Percentiles rank a stretch among this genome's conserved stretches.
Conservation (phyloP, 2,113 vertebrate species). For the Neolamprologus brichardi region DNA sequence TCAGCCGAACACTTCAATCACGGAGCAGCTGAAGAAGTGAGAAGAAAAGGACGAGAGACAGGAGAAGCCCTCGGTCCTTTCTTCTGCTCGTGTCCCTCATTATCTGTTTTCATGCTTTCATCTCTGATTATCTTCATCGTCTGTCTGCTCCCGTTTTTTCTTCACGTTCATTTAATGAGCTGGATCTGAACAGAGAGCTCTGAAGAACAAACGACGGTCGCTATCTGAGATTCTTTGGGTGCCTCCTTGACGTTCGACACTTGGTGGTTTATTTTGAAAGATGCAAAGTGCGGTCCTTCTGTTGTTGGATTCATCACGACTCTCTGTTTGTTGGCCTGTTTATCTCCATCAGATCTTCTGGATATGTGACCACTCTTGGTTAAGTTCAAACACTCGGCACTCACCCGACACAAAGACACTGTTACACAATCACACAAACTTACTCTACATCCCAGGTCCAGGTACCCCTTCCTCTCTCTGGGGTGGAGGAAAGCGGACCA, state of each 20-base stretch:
- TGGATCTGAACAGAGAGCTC: neutral
- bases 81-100: neutral
- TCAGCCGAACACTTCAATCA: neutral
- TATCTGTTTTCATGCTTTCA: neutral
- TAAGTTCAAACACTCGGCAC: neutral
- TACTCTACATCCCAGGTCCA: neutral
- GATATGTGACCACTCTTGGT: neutral
- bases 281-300: neutral
- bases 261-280: neutral
- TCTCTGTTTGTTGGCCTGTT: neutral
- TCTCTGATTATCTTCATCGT: neutral
- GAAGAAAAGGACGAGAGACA: neutral
- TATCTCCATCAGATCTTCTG: neutral
- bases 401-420: neutral
- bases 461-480: neutral
- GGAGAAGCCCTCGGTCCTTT: neutral
- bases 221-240: neutral
- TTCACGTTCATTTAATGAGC: neutral
- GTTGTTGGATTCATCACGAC: neutral
- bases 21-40: neutral
- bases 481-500: fast-evolving
- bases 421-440: neutral
- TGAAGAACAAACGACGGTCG: neutral
- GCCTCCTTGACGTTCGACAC: neutral
- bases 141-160: neutral